Base-by-base conservation (phyloP, 2,113 vertebrate genomes). In the Mugil cephalus region DNA sequence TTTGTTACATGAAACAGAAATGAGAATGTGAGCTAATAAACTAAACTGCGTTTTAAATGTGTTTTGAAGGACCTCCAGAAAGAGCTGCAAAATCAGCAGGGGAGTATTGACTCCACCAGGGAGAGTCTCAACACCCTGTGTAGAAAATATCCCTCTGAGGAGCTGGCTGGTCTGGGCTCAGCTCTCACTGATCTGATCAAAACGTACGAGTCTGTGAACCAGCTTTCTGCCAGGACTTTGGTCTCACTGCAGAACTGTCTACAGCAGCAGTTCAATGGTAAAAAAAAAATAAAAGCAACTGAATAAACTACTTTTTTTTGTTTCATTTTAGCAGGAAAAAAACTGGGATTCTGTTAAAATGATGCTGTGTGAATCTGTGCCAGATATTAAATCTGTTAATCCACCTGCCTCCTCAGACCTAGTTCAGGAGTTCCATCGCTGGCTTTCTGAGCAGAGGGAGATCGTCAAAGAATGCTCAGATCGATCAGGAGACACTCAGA, bases 71-170 rank as follows among this genome's bases (percentile, higher is more conserved):
- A 98, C 47, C 94, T 95, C 24, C 96, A 98, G 60, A 97, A 96
- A 86, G 96, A 98, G 52, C 93, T 99, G 62, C 96, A 96, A 56
- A 95, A 95, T 79, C 97, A 96, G 74, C 97, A 98, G 72, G 91
- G 90, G 43, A 94, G 77, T 64, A 96, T 99, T 52, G 95, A 96
- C 79, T 92, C 92, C 0, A 93, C 93, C 8, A 93, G 93, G 48
- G 98, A 99, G 89, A 95, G 86, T 21, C 96, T 99, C 55, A 98
- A 98, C 69, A 93, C 92, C 5, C 85, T 99, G 48, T 99, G 98
- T 61, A 94, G 98, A 38, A 97, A 96, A 83, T 98, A 97, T 77
- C 96, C 96, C 2, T 97, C 96, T 0, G 89, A 87, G 14, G 98
- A 98, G 77, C 80, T 99, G 87, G 95, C 96, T 79, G 82, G 83